Percentiles rank a stretch among this genome's conserved stretches.
Evolutionary conservation across 1,140 invertebrate genomes (phyloP).

Genomic region (Megathymus violae): DNA sequence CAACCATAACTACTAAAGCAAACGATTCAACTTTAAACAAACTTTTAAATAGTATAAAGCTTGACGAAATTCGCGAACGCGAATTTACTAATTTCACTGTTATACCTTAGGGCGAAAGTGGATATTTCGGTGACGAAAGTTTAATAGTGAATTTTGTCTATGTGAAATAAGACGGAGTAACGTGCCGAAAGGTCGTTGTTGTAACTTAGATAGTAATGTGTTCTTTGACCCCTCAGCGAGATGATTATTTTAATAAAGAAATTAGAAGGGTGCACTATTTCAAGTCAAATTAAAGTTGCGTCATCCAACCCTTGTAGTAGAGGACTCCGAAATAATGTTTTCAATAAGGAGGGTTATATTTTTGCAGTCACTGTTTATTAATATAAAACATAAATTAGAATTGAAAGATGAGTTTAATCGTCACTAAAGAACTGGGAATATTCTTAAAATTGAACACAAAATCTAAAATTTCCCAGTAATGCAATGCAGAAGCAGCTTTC

Average conservation of each 20-base stretch:
- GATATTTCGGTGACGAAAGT: slow-evolving; percentile 49
- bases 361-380: not conserved
- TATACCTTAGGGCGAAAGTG: slow-evolving; percentile 55
- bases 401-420: not conserved
- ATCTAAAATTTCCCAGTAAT: not conserved
- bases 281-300: slow-evolving; percentile 72
- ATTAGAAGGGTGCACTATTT: slow-evolving; percentile 69
- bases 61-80: slow-evolving; percentile 47
- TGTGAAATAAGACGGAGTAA: slow-evolving; percentile 60
- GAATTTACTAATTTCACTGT: slow-evolving; percentile 57
- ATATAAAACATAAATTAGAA: not conserved
- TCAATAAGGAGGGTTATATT: slow-evolving; percentile 46
- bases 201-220: slow-evolving; percentile 68
- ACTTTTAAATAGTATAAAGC: slow-evolving; percentile 33
- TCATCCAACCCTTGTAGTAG: slow-evolving; percentile 61
- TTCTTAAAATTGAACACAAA: slow-evolving; percentile 15
- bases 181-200: slow-evolving; percentile 68
- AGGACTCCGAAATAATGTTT: slow-evolving; percentile 40
- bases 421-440: not conserved
- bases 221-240: slow-evolving; percentile 72
- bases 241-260: slow-evolving; percentile 77
- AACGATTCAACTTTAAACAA: slow-evolving; percentile 40
- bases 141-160: slow-evolving; percentile 56
- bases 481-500: slow-evolving; percentile 15
- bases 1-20: slow-evolving; percentile 7